A percentile compares a stretch with the other conserved stretches of the same genome.
Conservation (phyloP, 2,888 invertebrate species). For the Agapostemon virescens region DNA sequence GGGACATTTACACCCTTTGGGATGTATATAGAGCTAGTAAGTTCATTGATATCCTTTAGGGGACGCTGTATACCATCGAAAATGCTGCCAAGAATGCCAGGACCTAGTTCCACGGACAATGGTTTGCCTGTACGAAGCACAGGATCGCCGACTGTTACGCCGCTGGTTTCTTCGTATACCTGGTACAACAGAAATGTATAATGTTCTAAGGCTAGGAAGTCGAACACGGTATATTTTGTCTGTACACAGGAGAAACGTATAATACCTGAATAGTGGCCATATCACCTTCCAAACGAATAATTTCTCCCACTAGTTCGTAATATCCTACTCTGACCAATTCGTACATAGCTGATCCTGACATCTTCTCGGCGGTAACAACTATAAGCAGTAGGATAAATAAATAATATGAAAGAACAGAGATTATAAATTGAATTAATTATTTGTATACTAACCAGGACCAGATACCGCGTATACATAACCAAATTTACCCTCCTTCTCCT, state of each 20-base stretch:
- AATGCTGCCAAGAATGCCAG: conserved; percentile 99
- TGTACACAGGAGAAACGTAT: background rate
- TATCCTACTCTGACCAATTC: conserved; percentile 99
- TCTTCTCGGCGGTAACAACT: conserved; percentile 99
- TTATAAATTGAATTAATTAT: conserved; percentile 23
- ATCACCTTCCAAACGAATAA: conserved; percentile 99
- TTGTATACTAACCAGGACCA: conserved; percentile 91
- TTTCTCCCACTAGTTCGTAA: conserved; percentile 98
- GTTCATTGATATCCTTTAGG: conserved; percentile 95
- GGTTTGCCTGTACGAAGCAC: conserved; percentile 99
- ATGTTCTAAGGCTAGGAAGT: background rate
- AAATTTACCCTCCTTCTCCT: conserved; percentile 92
- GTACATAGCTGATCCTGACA: conserved; percentile 99
- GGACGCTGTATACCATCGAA: conserved; percentile 99
- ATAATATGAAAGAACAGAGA: conserved; percentile 1
- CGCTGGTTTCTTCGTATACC: conserved; percentile 97
- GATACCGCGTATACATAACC: conserved; percentile 99
- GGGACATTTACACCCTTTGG: conserved; percentile 99
- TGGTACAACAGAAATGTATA: conserved; percentile 69
- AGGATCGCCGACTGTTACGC: conserved; percentile 99
- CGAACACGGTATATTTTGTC: background rate
- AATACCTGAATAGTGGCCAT: conserved; percentile 99
- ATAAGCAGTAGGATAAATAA: conserved; percentile 57
- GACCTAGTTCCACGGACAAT: conserved; percentile 98
- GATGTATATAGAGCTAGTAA: conserved; percentile 98